phyloP scores from a whole-genome alignment of 2,113 vertebrate species.

The Desmodus rotundus region DNA sequence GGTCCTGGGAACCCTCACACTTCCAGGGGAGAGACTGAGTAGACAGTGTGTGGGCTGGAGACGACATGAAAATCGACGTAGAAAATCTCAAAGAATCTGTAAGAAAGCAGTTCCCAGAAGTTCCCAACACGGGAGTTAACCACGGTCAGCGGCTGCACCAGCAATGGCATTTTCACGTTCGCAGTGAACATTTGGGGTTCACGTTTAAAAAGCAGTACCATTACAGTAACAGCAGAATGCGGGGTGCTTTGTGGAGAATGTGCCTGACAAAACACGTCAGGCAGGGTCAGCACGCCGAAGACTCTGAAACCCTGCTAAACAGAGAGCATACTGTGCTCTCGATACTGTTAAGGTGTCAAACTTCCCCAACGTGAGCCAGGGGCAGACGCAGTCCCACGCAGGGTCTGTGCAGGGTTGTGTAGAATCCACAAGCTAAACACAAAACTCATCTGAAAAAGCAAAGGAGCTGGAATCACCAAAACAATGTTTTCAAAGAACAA shows the following conservation, averaged over 20 bases:
- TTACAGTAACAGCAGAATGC: fast-evolving
- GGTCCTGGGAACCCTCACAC: fast-evolving
- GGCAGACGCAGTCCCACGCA: not conserved
- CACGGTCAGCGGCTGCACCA: not conserved
- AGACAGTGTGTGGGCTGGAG: not conserved
- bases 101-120: not conserved
- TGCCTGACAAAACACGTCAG: not conserved
- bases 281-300: not conserved
- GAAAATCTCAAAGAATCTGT: no score
- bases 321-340: not conserved
- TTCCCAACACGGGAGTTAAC: no score
- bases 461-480: not conserved
- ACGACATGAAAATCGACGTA: not conserved
- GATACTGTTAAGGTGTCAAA: not conserved
- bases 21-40: not conserved
- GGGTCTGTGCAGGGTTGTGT: not conserved
- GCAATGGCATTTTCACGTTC: not conserved
- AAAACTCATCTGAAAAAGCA: not conserved
- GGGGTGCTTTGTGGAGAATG: no score
- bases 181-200: not conserved
- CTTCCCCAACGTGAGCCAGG: not conserved
- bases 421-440: no score
- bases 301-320: no score
- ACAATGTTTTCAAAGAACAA: no score
- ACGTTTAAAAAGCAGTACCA: not conserved